Evolutionary conservation across 2,797 vertebrate genomes (phyloP).

Genomic region (Stomatorhinus walkeri): DNA sequence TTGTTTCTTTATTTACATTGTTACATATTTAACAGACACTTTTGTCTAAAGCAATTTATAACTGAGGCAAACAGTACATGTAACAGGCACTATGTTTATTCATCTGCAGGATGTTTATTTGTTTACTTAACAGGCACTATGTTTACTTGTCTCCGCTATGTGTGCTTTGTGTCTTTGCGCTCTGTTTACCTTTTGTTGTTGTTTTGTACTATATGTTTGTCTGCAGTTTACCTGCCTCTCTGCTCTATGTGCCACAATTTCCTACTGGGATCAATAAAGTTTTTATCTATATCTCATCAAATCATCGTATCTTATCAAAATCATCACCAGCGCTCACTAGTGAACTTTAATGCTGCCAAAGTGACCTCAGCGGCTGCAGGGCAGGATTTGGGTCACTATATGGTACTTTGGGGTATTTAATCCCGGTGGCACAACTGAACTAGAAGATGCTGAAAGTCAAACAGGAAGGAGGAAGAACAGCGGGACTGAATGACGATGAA

Average conservation of each 20-base stretch:
- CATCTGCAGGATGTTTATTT: not conserved
- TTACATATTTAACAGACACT: not conserved
- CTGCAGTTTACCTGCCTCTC: not conserved
- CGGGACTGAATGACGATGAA: not conserved
- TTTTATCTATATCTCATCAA: not conserved
- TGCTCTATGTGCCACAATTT: not conserved
- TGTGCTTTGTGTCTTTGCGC: not conserved
- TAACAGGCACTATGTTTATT: not conserved
- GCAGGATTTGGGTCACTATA: not conserved
- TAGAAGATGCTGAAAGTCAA: not conserved
- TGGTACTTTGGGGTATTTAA: not conserved
- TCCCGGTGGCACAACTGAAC: not conserved
- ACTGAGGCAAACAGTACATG: not conserved
- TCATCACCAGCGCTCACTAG: not conserved
- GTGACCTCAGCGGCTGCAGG: not conserved
- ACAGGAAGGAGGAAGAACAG: not conserved
- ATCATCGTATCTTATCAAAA: not conserved
- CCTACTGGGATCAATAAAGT: not conserved
- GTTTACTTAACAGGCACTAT: not conserved
- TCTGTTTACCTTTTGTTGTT: not conserved
- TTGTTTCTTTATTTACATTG: not conserved
- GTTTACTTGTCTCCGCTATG: not conserved
- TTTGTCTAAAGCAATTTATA: not conserved
- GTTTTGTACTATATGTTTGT: not conserved
- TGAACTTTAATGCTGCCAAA: not conserved